These are phyloP conservation scores for Synodontis membranacea DNA, from an alignment of 2,113 vertebrate species.

Conservation along the genomic window DNA sequence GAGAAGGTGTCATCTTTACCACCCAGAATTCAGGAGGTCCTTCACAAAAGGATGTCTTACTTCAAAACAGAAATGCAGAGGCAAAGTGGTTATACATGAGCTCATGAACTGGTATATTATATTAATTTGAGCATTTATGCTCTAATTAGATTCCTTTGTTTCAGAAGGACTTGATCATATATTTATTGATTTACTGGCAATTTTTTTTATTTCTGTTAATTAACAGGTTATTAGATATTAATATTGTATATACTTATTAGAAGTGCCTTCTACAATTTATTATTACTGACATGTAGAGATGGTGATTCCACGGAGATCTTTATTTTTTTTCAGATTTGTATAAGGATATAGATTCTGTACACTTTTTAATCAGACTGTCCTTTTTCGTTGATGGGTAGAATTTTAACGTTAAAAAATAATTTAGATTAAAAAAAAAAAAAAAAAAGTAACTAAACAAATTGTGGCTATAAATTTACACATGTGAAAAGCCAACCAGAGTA, in stretches of 20 bases:
- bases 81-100: slow-evolving; percentile 46
- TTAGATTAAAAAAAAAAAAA: not conserved
- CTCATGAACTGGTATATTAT: not conserved
- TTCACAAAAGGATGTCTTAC: slow-evolving; percentile 83
- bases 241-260: not conserved
- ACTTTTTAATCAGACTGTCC: not conserved
- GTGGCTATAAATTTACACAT: not conserved
- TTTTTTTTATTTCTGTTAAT: not conserved
- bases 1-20: slow-evolving; percentile 79
- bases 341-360: not conserved
- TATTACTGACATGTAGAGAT: not conserved
- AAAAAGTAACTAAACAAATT: not conserved
- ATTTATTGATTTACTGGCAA: not conserved
- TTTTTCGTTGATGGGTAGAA: not conserved
- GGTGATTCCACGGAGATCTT: not conserved
- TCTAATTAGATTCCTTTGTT: not conserved
- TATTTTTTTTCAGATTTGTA: not conserved
- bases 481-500: not conserved
- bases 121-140: not conserved
- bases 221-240: not conserved
- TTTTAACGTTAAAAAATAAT: not conserved
- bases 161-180: not conserved
- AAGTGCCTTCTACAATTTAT: not conserved
- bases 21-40: slow-evolving; percentile 73
- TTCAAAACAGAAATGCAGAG: slow-evolving; percentile 64